Evolutionary conservation across 1,140 invertebrate species (phyloP), one percentile per base, ranked within the genome.

Genomic region (Hylyphantes graminicola): DNA sequence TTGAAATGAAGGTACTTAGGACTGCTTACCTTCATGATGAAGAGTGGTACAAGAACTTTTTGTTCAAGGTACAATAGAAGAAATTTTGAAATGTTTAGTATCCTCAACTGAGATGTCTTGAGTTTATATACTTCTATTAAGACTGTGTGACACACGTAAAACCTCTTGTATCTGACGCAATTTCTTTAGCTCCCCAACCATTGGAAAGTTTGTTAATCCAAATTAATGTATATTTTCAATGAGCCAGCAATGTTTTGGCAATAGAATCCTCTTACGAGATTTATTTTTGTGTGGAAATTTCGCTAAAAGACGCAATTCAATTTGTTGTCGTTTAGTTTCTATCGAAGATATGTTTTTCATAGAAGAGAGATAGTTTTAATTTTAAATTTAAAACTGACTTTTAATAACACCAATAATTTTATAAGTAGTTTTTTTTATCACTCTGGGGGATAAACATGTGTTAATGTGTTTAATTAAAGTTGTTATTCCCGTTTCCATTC

Each of bases 11-110:
- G n/a, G 17, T n/a, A 21, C 57, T n/a, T 50, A 15, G 51, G 54
- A 74, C 35, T 0, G 63, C 74, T 76, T 63, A 76, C 74, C 74
- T 76, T 76, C 74, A 76, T 76, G 74, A 8, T 76, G 74, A 64
- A 63, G 51, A 64, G 53, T 17, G 17, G 53, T 19, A 19, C 21
- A 63, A 48, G 15, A 19, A 21, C 72, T 64, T 76, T 61, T 61
- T 21, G 15, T 61, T 63, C 3, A 50, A 19, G 19, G 53, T n/a
- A 64, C 35, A 10, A 50, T 13, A 74, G 55, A 76, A 64, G 54
- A 74, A 35, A 74, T 74, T 74, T 59, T 13, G 54, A 48, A 57
- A 35, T 35, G 35, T 35, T 10, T 21, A 74, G 51, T 76, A 61
- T 76, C 57, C 0, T 54, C 51, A 51, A 11, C 59, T 64, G 15